These are phyloP conservation scores for Mactra quadrangularis DNA, from an alignment of 1,140 invertebrate species.

Conservation along the genomic window DNA sequence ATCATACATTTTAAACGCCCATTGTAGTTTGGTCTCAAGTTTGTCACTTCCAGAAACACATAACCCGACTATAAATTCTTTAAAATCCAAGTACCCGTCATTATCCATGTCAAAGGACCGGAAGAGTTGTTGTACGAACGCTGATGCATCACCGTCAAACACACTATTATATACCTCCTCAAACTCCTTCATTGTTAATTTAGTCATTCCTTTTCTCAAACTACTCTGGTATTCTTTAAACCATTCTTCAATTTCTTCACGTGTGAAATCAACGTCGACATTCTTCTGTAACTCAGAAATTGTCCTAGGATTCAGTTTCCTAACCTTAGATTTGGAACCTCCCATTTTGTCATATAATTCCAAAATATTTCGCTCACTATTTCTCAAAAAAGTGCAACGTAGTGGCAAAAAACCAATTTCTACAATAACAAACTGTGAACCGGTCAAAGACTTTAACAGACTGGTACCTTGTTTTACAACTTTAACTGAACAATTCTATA, in stretches of 20 bases:
- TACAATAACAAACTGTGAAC: too few species aligned
- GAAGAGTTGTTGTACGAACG: constrained; percentile 71
- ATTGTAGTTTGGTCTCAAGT: constrained; percentile 93
- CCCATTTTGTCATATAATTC: constrained; percentile 32
- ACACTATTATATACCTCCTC: constrained; percentile 69
- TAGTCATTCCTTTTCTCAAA: constrained; percentile 37
- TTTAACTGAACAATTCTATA: too few species aligned
- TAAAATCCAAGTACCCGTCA: constrained; percentile 73
- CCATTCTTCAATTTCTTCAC: constrained; percentile 99
- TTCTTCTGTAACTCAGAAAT: constrained; percentile 63
- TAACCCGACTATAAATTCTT: constrained; percentile 75
- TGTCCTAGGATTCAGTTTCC: constrained; percentile 52
- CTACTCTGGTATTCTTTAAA: constrained; percentile 96
- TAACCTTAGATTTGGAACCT: constrained; percentile 24
- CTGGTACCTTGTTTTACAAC: too few species aligned
- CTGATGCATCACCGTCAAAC: constrained; percentile 68
- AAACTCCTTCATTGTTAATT: constrained; percentile 62
- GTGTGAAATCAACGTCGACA: constrained; percentile 91
- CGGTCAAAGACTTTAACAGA: too few species aligned
- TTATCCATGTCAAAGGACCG: constrained; percentile 73
- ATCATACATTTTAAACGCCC: constrained; percentile 96
- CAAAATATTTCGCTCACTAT: neutral
- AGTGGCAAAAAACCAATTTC: too few species aligned
- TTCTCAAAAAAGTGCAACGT: too few species aligned
- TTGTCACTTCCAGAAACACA: constrained; percentile 86